These are phyloP conservation scores for Ispidina picta DNA, from an alignment of 2,797 vertebrate species.

Conservation along the genomic window DNA sequence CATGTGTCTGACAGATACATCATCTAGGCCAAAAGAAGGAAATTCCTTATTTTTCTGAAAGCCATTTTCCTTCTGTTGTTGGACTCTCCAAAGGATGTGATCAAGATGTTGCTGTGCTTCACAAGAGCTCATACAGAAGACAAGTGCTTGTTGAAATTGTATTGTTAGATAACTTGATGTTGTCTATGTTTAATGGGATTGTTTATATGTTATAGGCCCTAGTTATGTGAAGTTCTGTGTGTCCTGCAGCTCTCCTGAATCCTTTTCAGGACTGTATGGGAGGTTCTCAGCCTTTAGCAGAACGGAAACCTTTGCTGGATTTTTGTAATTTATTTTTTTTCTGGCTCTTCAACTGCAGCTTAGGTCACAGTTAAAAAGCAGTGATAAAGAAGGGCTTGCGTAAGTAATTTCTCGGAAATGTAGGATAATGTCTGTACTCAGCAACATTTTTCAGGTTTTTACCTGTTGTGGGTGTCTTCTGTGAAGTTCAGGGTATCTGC, in stretches of 20 bases:
- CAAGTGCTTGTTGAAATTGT: background rate
- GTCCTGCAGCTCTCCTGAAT: background rate
- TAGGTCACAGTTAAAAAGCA: background rate
- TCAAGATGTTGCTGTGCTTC: background rate
- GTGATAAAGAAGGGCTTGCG: background rate
- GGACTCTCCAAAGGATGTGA: background rate
- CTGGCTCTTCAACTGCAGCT: background rate
- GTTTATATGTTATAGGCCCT: background rate
- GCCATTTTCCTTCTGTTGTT: background rate
- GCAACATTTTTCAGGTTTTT: conserved; percentile 11
- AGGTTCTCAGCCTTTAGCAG: background rate
- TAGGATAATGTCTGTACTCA: background rate
- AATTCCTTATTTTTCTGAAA: background rate
- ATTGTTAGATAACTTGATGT: background rate
- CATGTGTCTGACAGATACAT: accelerated
- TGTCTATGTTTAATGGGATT: background rate
- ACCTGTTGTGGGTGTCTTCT: background rate
- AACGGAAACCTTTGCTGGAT: background rate
- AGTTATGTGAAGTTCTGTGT: accelerated
- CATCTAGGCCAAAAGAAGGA: background rate
- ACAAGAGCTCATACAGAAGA: background rate
- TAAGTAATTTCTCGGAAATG: background rate
- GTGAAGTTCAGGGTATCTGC: background rate
- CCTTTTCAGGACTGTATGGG: background rate
- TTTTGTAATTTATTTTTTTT: background rate